Evolutionary conservation across 1,140 invertebrate genomes (phyloP).

Genomic region (Scaptomyza hsui): DNA sequence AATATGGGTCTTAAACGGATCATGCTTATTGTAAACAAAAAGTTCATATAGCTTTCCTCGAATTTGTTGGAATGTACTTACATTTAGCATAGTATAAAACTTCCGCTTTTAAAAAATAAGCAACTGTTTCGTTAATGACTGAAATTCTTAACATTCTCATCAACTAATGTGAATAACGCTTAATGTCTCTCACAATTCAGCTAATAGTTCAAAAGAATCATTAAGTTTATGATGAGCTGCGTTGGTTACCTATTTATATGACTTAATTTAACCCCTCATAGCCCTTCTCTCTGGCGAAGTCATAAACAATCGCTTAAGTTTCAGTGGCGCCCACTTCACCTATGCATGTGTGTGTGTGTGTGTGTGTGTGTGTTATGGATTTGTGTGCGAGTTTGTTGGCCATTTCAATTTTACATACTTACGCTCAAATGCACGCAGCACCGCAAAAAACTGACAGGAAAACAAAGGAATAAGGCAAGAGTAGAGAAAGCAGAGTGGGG

Average conservation of each 20-base stretch:
- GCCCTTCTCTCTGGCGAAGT: background rate
- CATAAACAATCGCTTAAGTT: slow-evolving; percentile 58
- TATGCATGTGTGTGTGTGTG: background rate
- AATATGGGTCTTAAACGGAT: too few relatives aligned
- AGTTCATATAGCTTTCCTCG: too few relatives aligned
- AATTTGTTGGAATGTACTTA: too few relatives aligned
- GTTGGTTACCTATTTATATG: slow-evolving; percentile 36
- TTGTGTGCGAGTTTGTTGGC: slow-evolving; percentile 11
- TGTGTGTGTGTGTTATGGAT: background rate
- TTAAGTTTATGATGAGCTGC: slow-evolving; percentile 4
- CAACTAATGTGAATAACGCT: background rate
- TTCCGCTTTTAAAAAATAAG: background rate
- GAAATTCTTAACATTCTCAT: background rate
- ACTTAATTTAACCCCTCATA: slow-evolving; percentile 50
- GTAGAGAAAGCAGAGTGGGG: too few relatives aligned
- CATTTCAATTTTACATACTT: slow-evolving; percentile 34
- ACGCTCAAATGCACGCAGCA: slow-evolving; percentile 37
- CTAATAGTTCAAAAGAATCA: background rate
- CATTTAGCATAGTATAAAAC: too few relatives aligned
- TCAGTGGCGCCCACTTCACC: slow-evolving; percentile 14
- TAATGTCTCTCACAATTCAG: slow-evolving; percentile 1
- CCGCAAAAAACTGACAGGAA: slow-evolving; percentile 40
- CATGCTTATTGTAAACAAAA: too few relatives aligned
- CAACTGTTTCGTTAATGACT: background rate
- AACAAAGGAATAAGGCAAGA: slow-evolving; percentile 19